Base-by-base conservation (phyloP, 37 sponge, comb jelly and placozoan genomes). In the Haliclona indistincta region DNA sequence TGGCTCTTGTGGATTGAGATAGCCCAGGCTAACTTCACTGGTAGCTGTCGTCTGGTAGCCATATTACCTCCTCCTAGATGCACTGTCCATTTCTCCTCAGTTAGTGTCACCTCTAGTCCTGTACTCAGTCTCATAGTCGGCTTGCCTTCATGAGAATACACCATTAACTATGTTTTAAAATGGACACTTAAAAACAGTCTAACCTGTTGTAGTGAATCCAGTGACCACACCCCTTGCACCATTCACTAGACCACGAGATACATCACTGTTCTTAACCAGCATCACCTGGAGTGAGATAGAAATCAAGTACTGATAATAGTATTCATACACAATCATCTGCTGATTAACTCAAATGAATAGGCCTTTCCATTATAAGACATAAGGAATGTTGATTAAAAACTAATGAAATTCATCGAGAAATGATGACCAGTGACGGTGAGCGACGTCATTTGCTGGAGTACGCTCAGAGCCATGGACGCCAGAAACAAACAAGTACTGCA, bases 1-100 rank as follows among this genome's bases (percentile, higher is more conserved):
- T 94, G 95, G 33, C 95, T 94, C 76, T 94, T 94, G 81, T 94
- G 95, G 49, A 94, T 86, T n/a, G 91, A 91, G 30, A 94, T 78
- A 40, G 95, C 95, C 95, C 95, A 94, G 30, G 95, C 95, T 38
- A 94, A 70, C 42, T 86, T 82, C 38, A 94, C 78, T 36, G 95
- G 95, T 33, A 94, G 85, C 74, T 94, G 95, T 56, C 63, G 69
- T 0, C 95, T 58, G 7, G 76, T 51, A 43, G 78, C 55, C 19
- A 68, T 23, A 33, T 22, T 55, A 4, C 95, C 95, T n/a, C 75
- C 77, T 58, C 85, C 74, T 34, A 56, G 34, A 39, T 63, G 28
- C 32, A 90, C 82, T 15, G 54, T 54, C 81, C 84, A 94, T 54
- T 63, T 83, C 68, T 94, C 88, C 0, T 54, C 41, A 0, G 47